Evolutionary conservation across 2,797 vertebrate genomes (phyloP), one percentile per base, ranked within the genome.

Genomic region (Euphonia xanthogaster): DNA sequence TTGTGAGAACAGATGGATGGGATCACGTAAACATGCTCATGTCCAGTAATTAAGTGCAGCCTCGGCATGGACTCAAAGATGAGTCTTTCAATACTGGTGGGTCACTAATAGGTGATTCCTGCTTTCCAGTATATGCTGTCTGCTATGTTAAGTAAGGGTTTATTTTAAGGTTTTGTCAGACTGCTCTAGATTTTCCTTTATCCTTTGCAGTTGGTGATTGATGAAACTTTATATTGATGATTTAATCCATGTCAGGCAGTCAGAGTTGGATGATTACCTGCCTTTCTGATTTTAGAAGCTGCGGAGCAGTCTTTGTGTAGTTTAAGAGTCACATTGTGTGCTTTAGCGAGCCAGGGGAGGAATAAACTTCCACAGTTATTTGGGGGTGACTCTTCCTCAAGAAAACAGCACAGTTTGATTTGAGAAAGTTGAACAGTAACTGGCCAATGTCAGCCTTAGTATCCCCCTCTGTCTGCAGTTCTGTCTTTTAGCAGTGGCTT

Each of bases 281-380:
- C 22, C 24, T 42, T n/a, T 75, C 50, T 86, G 39, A 40, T 80
- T 48, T 45, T 66, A 14, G 3, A 61, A 78, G 39, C 22, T 74
- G 23, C 0, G 0, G n/a, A 51, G 35, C 13, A 9, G 15, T 62
- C 54, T 67, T 75, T 24, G 13, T 80, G 68, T 80, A 71, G 42
- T n/a, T 75, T n/a, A n/a, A 58, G 30, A 83, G 42, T n/a, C 0
- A 0, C 31, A 24, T 8, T 61, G 14, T 4, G 0, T 61, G 20
- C 60, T 61, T 63, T 17, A 68, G 47, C 1, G 14, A 70, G 24
- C 30, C 1, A 2, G 3, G 21, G 18, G 23, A 47, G 58, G 25
- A 77, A 12, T 30, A 44, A 57, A 19, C 66, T 82, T 60, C 7
- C 37, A 31, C 58, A 70, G n/a, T 65, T 89, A 11, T 2, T 61